Base-by-base conservation (phyloP, 2,888 invertebrate genomes). In the Agonopterix alstromeriana region DNA sequence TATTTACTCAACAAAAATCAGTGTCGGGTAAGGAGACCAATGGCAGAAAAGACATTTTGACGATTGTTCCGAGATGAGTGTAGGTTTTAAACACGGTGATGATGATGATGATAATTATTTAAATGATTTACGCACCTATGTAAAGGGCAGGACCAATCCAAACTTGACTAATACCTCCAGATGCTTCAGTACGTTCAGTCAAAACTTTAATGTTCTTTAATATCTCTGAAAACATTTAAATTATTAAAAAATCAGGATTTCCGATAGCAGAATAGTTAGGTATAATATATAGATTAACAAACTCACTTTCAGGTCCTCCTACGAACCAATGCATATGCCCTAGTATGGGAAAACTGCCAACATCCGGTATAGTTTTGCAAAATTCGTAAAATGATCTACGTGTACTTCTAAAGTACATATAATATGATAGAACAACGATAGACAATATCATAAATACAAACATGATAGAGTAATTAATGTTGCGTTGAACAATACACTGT, bases 281-380 rank as follows among this genome's bases (percentile, higher is more conserved):
- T 27, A 27, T 27, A 17, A 4, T 2, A 17, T 17, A 17, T 7
- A 27, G 27, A 27, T 27, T 27, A 27, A 27, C 14, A 27, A 38
- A 48, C 80, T 79, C 59, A 82, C 83, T 74, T 70, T 82, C 81
- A 35, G 83, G 76, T 0, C 81, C 80, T 36, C 83, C 82, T 10
- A 82, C 65, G 47, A 82, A 82, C 79, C 75, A 82, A 56, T 78
- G 82, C 0, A 77, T 72, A 40, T 83, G 80, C 35, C 83, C 83
- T 10, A 84, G 45, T 3, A 83, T 47, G 0, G 83, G 83, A 1
- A 82, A 55, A 7, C 57, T 55, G 2, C 77, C 82, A 7, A 64
- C 54, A 43, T 61, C 61, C 0, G 77, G 74, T 10, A 83, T 49
- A 9, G 49, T 61, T 48, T 72, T 58, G 4, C 79, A 66, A 27